Percentiles rank a stretch among this genome's conserved stretches.
Evolutionary conservation across 2,888 invertebrate species (phyloP).

Genomic region (Ormyrus nitidulus): DNA sequence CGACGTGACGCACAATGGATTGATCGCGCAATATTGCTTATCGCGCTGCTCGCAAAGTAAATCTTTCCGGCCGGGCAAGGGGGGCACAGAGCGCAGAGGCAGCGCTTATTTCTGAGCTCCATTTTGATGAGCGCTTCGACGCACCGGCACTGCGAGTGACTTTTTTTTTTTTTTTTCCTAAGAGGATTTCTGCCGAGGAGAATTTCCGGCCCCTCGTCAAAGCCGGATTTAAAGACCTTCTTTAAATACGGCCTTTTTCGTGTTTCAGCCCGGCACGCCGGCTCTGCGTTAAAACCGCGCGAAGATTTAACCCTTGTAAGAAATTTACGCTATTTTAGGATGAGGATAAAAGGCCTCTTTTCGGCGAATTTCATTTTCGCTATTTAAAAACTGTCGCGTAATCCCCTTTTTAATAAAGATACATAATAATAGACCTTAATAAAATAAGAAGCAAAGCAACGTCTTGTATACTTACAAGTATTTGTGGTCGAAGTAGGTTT

Average conservation of each 20-base stretch:
- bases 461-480: no score
- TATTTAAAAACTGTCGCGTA: no score
- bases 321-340: no score
- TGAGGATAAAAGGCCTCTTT: no score
- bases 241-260: slow-evolving; percentile 19
- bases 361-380: no score
- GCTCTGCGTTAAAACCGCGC: no score
- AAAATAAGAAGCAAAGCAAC: no score
- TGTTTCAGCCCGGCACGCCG: not conserved
- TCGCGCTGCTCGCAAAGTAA: slow-evolving; percentile 33
- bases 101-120: not conserved
- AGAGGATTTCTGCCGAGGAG: slow-evolving; percentile 11
- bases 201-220: slow-evolving; percentile 1
- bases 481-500: no score
- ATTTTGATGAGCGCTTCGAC: not conserved
- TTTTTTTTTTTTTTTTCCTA: not conserved
- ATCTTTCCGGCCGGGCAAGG: slow-evolving; percentile 8
- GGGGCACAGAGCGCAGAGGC: not conserved
- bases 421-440: no score
- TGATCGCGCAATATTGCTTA: slow-evolving; percentile 49
- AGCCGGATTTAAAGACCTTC: slow-evolving; percentile 24
- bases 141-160: not conserved
- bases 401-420: no score
- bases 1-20: slow-evolving; percentile 46
- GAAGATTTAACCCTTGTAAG: no score